phyloP scores from a whole-genome alignment of 2,113 vertebrate species.

The Misgurnus mizolepis region DNA sequence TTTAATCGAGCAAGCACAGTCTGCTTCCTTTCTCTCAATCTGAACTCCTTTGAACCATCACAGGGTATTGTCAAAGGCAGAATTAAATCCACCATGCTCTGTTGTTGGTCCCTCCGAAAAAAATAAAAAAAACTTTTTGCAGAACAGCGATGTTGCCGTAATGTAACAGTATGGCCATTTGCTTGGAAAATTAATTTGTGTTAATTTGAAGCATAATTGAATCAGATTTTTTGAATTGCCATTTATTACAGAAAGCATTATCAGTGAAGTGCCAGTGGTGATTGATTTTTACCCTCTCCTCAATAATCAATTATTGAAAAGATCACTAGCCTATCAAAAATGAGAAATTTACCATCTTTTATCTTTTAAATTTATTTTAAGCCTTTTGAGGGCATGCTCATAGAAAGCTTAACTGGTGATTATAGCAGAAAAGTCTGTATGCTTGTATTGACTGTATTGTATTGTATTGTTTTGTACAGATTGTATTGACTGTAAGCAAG shows the following conservation, averaged over 20 bases:
- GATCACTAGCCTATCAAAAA: slow-evolving; percentile 28
- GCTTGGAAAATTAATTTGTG: slow-evolving; percentile 37
- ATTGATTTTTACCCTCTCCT: slow-evolving; percentile 47
- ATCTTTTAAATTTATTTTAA: no score
- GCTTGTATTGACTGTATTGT: no score
- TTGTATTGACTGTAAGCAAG: no score
- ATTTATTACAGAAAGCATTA: slow-evolving; percentile 44
- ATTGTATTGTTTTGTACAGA: no score
- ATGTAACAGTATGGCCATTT: slow-evolving; percentile 20
- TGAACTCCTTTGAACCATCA: slow-evolving; percentile 12
- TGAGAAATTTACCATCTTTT: no score
- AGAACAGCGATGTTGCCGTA: background rate
- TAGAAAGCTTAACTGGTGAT: no score
- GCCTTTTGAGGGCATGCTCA: background rate
- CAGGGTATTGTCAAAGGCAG: background rate
- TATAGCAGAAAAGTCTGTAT: no score
- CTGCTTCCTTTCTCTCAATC: background rate
- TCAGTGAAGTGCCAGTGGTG: slow-evolving; percentile 31
- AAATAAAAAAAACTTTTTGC: background rate
- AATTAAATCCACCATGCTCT: slow-evolving; percentile 29
- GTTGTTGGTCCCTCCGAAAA: slow-evolving; percentile 2
- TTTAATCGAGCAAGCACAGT: background rate
- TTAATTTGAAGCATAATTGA: slow-evolving; percentile 33
- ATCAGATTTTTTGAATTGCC: slow-evolving; percentile 39
- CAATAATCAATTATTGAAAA: slow-evolving; percentile 54